Conservation (phyloP, 2,888 invertebrate species). For the Ceramica pisi region DNA sequence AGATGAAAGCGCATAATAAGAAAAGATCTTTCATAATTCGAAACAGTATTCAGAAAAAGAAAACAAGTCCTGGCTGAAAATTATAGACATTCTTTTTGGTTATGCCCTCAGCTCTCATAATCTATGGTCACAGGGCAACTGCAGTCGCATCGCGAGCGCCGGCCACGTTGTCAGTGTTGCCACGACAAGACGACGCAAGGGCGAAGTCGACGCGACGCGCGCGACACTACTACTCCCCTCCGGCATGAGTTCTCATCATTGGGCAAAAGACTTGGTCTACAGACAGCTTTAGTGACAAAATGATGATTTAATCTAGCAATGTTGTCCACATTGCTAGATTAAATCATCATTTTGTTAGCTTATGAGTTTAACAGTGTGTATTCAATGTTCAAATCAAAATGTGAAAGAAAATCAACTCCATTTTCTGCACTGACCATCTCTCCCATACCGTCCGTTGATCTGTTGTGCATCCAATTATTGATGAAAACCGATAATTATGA, state of each 20-base stretch:
- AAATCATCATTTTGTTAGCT: too few species aligned
- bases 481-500: too few species aligned
- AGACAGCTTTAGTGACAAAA: too few species aligned
- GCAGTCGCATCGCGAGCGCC: slow-evolving; percentile 55
- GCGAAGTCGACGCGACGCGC: slow-evolving; percentile 53
- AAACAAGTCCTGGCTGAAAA: neutral
- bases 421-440: too few species aligned
- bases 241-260: slow-evolving; percentile 82
- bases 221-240: slow-evolving; percentile 75
- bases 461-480: too few species aligned
- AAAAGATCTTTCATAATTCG: neutral
- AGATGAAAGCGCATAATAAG: neutral
- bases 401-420: too few species aligned
- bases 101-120: slow-evolving; percentile 86
- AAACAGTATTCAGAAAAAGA: neutral
- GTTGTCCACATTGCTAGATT: too few species aligned
- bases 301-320: too few species aligned
- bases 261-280: slow-evolving; percentile 66
- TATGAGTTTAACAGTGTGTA: too few species aligned
- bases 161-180: slow-evolving; percentile 66
- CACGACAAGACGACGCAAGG: slow-evolving; percentile 61
- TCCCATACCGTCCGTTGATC: too few species aligned
- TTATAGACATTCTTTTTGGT: neutral
- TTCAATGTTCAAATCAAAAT: too few species aligned
- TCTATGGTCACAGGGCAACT: slow-evolving; percentile 82